Evolutionary conservation across 2,113 vertebrate species (phyloP), one percentile per base, ranked within the genome.

Genomic region (Bagarius yarrelli): DNA sequence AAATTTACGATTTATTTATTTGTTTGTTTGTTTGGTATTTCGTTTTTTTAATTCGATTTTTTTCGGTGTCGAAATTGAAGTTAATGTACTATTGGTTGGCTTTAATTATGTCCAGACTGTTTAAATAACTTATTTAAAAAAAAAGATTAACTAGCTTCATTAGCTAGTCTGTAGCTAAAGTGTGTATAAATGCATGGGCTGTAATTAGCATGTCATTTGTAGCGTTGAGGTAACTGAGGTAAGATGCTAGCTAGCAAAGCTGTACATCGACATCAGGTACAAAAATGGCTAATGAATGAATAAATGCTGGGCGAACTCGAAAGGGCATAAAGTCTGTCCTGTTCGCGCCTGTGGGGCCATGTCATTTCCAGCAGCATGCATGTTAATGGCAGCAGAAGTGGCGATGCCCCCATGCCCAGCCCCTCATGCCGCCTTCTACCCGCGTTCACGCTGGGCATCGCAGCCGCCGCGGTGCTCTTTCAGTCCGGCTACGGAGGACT

Each of bases 401-500:
- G 83, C 69, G 88, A 84, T 89, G 85, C 83, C 85, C 88, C 78
- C 89, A 89, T 89, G 89, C 86, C 89, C 30, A 64, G 78, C 83
- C 87, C 89, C 36, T 87, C 89, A 50, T 83, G 89, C 83, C 87
- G 88, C 21, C 87, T 94, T 77, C 76, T 93, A 83, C 90, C 90
- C 50, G 91, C 89, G 4, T 86, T 93, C 86, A 81, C 86, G 73
- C 86, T 93, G 86, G 91, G 90, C 78, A 88, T 92, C 87, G 90
- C 87, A 81, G 91, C 89, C 47, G 92, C 90, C 32, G 92, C 91
- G 23, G 84, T 92, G 76, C 88, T 87, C 57, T 89, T 93, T 27
- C 93, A 94, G 87, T 88, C 92, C 80, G 87, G 88, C 53, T 93
- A 89, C 84, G 93, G 92, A 78, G 92, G 91, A 71, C 84, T 92